Percentiles rank a stretch among this genome's conserved stretches.
phyloP scores from a whole-genome alignment of 2,113 vertebrate genomes.

The Tyrannus savana region DNA sequence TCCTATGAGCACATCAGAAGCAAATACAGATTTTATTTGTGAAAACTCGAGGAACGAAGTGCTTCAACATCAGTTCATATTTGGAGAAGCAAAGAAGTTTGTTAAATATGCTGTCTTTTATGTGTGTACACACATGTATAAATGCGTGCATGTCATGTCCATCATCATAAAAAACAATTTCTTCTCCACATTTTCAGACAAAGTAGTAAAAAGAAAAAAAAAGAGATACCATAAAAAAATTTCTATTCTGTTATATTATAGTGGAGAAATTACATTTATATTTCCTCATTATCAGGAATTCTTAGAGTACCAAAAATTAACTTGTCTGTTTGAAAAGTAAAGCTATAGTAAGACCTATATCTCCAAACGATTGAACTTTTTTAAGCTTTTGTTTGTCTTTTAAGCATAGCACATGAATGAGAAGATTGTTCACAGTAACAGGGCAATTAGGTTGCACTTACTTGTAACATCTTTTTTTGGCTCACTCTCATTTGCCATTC shows the following conservation, averaged over 20 bases:
- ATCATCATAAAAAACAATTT: not conserved
- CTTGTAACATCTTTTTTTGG: slow-evolving; percentile 80
- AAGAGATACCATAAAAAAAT: not conserved
- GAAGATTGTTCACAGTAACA: not conserved
- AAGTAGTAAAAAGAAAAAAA: not conserved
- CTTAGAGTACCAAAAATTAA: not conserved
- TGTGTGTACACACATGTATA: not conserved
- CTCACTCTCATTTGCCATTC: slow-evolving; percentile 78
- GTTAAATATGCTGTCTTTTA: not conserved
- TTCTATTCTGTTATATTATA: not conserved
- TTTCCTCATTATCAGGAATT: not conserved
- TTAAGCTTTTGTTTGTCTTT: not conserved
- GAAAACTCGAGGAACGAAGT: not conserved
- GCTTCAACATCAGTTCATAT: not conserved
- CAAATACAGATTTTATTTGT: not conserved
- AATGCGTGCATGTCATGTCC: not conserved
- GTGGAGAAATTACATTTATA: not conserved
- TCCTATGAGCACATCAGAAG: not conserved
- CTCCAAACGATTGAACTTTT: not conserved
- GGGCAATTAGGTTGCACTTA: slow-evolving; percentile 39
- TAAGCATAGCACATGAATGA: not conserved
- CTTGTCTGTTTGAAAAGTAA: not conserved
- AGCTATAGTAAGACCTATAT: not conserved
- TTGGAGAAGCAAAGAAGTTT: not conserved
- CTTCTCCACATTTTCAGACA: not conserved